Conservation (phyloP, 2,888 invertebrate genomes). For the Chalcosyrphus nemorum region DNA sequence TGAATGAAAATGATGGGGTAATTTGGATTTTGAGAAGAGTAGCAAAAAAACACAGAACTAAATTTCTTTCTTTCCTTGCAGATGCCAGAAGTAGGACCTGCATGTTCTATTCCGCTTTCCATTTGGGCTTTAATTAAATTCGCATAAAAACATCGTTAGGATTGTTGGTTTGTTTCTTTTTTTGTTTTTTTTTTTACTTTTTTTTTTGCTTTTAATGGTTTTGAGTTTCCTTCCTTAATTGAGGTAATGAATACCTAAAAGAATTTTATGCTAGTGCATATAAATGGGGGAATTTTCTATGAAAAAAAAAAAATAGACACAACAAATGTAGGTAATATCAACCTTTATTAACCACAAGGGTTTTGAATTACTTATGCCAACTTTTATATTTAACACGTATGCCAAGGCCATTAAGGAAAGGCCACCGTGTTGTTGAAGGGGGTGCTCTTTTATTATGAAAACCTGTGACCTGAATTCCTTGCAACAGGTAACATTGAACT, state of each 20-base stretch:
- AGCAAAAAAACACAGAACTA: not conserved
- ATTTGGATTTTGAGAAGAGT: conserved; percentile 15
- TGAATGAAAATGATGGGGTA: conserved; percentile 22
- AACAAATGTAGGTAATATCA: not conserved
- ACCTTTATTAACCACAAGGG: not conserved
- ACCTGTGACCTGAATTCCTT: not conserved
- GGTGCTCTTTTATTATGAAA: not conserved
- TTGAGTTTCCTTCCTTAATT: conserved; percentile 34
- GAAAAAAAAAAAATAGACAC: not conserved
- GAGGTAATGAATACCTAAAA: conserved; percentile 42
- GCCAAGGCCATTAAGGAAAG: not conserved
- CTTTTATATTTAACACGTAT: not conserved
- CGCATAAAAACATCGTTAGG: conserved; percentile 60
- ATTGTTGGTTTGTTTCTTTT: conserved; percentile 2
- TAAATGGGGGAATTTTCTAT: conserved; percentile 2
- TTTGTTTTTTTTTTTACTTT: not conserved
- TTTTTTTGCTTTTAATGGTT: not conserved
- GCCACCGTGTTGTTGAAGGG: not conserved
- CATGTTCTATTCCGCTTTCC: conserved; percentile 15
- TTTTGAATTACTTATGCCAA: not conserved
- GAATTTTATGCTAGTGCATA: conserved; percentile 33
- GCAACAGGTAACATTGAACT: not conserved
- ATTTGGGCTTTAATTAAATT: conserved; percentile 47
- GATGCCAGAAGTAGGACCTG: conserved; percentile 21
- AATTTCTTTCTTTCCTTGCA: not conserved